Conservation (phyloP, 2,888 invertebrate genomes). For the Zonitis immaculata region DNA sequence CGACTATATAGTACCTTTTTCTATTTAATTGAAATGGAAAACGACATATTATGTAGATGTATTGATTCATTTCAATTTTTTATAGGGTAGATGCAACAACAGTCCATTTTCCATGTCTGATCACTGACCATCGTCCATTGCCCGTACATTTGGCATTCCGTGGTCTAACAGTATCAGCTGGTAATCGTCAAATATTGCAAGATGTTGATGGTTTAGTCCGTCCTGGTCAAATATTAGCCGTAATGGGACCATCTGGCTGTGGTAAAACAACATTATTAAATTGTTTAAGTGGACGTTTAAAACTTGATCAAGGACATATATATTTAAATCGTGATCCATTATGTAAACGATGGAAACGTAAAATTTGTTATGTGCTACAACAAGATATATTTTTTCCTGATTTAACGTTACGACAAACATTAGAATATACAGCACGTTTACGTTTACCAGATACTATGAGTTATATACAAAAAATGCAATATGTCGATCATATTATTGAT, state of each 20-base stretch:
- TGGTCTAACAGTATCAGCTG: constrained; percentile 55
- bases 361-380: constrained; percentile 77
- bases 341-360: constrained; percentile 59
- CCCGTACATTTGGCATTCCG: constrained; percentile 65
- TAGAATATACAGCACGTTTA: constrained; percentile 58
- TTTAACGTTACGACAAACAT: constrained; percentile 70
- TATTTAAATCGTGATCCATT: constrained; percentile 44
- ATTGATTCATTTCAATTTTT: no score
- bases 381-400: constrained; percentile 79
- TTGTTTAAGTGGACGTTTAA: constrained; percentile 66
- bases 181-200: constrained; percentile 56
- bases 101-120: constrained; percentile 57
- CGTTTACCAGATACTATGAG: constrained; percentile 68
- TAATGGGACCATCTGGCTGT: constrained; percentile 76
- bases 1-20: not conserved
- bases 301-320: constrained; percentile 59
- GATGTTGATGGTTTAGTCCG: constrained; percentile 70
- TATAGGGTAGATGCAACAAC: constrained; percentile 58
- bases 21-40: not conserved
- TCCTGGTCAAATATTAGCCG: constrained; percentile 72
- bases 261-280: constrained; percentile 78
- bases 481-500: constrained; percentile 73
- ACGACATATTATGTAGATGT: no score
- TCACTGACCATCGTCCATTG: constrained; percentile 52
- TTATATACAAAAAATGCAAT: constrained; percentile 66